Evolutionary conservation across 2,888 invertebrate genomes (phyloP).

Genomic region (Volucella bombylans): DNA sequence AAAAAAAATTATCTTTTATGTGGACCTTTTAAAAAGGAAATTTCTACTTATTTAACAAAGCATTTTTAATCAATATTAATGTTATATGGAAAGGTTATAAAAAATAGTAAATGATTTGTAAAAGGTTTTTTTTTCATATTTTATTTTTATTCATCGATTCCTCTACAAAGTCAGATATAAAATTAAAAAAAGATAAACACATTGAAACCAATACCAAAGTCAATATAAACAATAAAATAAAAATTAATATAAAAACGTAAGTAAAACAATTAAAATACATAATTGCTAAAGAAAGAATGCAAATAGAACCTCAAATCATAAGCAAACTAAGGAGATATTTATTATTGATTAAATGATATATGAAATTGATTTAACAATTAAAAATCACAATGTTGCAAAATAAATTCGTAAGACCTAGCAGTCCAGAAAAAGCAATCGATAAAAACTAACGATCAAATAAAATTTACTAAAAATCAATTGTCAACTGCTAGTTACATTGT

Average conservation of each 20-base stretch:
- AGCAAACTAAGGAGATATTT: background rate
- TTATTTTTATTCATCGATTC: background rate
- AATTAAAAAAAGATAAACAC: too few relatives aligned
- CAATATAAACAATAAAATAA: background rate
- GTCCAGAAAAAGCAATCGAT: background rate
- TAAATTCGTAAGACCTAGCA: background rate
- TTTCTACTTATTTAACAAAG: too few relatives aligned
- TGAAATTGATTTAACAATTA: background rate
- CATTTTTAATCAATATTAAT: too few relatives aligned
- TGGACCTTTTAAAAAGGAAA: too few relatives aligned
- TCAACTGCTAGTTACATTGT: slow-evolving; percentile 3
- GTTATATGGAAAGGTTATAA: too few relatives aligned
- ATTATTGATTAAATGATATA: too few relatives aligned
- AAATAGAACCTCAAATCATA: slow-evolving; percentile 5
- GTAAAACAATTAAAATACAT: background rate
- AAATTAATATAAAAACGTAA: background rate
- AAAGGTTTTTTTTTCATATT: too few relatives aligned
- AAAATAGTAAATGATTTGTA: too few relatives aligned
- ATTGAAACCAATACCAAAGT: slow-evolving; percentile 10
- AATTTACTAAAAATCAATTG: background rate
- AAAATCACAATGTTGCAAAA: background rate
- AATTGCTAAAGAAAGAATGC: background rate
- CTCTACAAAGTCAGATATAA: background rate
- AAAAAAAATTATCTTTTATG: too few relatives aligned
- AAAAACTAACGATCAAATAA: background rate